Evolutionary conservation across 2,888 invertebrate genomes (phyloP), one percentile per base, ranked within the genome.

Genomic region (Augochlorella aurata): DNA sequence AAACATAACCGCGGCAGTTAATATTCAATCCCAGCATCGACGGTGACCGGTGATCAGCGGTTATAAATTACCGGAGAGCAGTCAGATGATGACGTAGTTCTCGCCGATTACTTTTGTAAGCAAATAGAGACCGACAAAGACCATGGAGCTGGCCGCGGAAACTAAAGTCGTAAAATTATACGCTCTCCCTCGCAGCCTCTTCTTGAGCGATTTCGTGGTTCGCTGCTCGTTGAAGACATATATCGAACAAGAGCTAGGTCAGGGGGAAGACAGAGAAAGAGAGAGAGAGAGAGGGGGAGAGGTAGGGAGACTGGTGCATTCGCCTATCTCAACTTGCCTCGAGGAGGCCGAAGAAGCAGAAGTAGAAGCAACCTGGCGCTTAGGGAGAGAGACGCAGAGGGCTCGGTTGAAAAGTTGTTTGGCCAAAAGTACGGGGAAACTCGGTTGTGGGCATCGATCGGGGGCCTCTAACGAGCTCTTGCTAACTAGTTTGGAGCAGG

Each of bases 91-190:
- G 21, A 24, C 61, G 18, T 67, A 58, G 52, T 50, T 49, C n/a
- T n/a, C 24, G 12, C 21, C 29, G 29, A 61, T 47, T 58, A 47
- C 58, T 61, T 38, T 29, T 18, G 63, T 49, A 65, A 29, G 47
- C 38, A 76, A 76, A 58, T 72, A 54, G 71, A 54, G n/a, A 24
- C 69, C 21, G 21, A 54, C 65, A 68, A 74, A 73, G 29, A 69
- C 58, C 74, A 16, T 45, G 49, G 44, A 65, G 58, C 61, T 14
- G 24, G 10, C 61, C 65, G 76, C 50, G 81, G 73, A 76, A 82
- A 82, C 82, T 82, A 76, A 58, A 81, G 82, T 82, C 82, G 82
- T 82, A 82, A 82, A 82, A 80, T 82, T 82, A 81, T 82, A 81
- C 82, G 76, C 49, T 47, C 54, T 44, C 47, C 47, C 66, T 24